Base-by-base conservation (phyloP, 2,888 invertebrate species). In the Schizaphis graminum region DNA sequence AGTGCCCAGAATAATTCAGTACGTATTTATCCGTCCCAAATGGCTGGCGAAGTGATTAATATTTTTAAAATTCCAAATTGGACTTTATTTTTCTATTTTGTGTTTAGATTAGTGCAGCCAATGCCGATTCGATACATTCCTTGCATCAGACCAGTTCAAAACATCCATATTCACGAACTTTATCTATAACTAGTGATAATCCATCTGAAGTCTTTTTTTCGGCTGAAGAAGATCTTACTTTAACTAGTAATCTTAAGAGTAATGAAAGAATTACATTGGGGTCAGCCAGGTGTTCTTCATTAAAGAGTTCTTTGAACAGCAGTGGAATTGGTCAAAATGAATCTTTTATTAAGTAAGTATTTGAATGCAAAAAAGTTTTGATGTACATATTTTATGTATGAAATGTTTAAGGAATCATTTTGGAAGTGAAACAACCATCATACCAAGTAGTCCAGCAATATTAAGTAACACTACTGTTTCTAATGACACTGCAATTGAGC, bases 131-230 rank as follows among this genome's bases (percentile, higher is more conserved):
- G 49, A 35, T 84, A 49, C 89, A 94, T 61, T 94, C 94, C 7
- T 91, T 94, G 53, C 90, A 94, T 28, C 90, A 90, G 8, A 91
- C 57, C 1, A 91, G 90, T 86, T 91, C 90, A 57, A 94, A 94
- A 94, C 94, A 94, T 61, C 91, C 94, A 4, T 94, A 91, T 91
- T 94, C 94, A 96, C 96, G 98, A 95, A 98, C 98, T 0, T 97
- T 98, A 95, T 98, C 98, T 0, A 97, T 98, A 95, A 98, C 98
- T 1, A 98, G 98, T 94, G 98, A 98, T 96, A 98, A 98, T 96
- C 98, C 98, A 95, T 98, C 98, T 0, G 99, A 99, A 96, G 97
- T 98, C 92, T 99, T 98, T 96, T 99, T 98, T 96, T 99, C 99
- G 0, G 99, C 99, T 0, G 98, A 99, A 95, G 99, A 99, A 96